phyloP scores from a whole-genome alignment of 1,140 invertebrate species.

The Cephus cinctus region DNA sequence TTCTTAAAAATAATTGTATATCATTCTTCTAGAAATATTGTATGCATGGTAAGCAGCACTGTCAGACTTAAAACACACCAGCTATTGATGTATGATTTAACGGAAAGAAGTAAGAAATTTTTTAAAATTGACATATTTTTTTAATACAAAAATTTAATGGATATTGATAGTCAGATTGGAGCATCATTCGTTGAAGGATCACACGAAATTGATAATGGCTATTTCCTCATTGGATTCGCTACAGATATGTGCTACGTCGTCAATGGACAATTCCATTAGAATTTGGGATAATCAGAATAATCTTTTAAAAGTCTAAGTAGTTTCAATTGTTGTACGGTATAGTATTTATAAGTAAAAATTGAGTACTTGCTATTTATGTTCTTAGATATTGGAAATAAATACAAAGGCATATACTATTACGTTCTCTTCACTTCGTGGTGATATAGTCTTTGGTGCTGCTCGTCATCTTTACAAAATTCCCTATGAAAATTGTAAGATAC shows the following conservation, averaged over 20 bases:
- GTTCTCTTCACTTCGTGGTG: slow-evolving; percentile 26
- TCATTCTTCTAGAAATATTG: slow-evolving; percentile 11
- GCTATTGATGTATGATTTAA: slow-evolving; percentile 27
- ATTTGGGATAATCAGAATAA: slow-evolving; percentile 31
- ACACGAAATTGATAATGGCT: slow-evolving; percentile 19
- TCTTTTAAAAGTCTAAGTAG: slow-evolving; percentile 22
- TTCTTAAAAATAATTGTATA: slow-evolving; percentile 7
- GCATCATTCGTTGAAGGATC: slow-evolving; percentile 24
- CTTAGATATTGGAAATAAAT: slow-evolving; percentile 29
- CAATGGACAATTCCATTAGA: slow-evolving; percentile 25
- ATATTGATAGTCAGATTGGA: slow-evolving; percentile 20
- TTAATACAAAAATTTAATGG: background rate
- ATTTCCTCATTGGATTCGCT: slow-evolving; percentile 21
- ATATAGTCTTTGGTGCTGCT: slow-evolving; percentile 28
- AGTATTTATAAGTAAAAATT: background rate
- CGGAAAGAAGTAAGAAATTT: slow-evolving; percentile 20
- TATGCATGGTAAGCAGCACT: slow-evolving; percentile 25
- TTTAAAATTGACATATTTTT: background rate
- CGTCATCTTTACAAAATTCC: slow-evolving; percentile 28
- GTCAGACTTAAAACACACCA: slow-evolving; percentile 14
- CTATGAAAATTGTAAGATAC: slow-evolving; percentile 27
- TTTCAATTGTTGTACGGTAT: background rate
- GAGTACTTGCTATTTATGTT: slow-evolving; percentile 9
- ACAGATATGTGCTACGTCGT: slow-evolving; percentile 29
- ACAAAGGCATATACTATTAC: slow-evolving; percentile 8